Percentiles rank a stretch among this genome's conserved stretches.
Evolutionary conservation across 2,113 vertebrate genomes (phyloP).

Genomic region (Sylvietta virens): DNA sequence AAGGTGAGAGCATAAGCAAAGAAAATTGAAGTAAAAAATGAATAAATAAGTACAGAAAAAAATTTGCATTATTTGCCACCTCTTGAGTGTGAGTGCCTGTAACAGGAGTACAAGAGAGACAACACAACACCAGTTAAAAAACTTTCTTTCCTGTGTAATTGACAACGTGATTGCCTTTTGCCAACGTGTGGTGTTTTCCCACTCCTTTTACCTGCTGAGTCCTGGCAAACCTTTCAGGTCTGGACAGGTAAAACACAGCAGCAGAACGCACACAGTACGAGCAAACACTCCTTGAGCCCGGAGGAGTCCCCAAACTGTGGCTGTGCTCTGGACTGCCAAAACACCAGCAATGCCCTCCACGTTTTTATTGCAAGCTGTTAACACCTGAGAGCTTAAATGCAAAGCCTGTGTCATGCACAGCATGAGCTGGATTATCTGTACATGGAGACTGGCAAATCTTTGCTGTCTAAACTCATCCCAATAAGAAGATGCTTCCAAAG

Average conservation of each 20-base stretch:
- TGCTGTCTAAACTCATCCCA: not conserved
- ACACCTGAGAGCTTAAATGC: not conserved
- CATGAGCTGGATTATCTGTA: not conserved
- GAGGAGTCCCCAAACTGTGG: not conserved
- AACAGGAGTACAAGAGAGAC: not conserved
- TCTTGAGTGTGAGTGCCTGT: not conserved
- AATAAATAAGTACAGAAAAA: not conserved
- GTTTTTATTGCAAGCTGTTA: not conserved
- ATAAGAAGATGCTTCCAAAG: not conserved
- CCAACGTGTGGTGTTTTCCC: not conserved
- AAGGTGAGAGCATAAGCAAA: conserved; percentile 14
- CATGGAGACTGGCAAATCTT: not conserved
- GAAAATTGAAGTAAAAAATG: not conserved
- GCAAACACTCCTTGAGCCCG: accelerated
- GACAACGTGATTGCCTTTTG: not conserved
- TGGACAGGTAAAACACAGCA: not conserved
- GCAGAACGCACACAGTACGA: accelerated
- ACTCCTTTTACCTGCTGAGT: not conserved
- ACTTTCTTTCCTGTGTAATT: not conserved
- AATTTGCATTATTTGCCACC: not conserved
- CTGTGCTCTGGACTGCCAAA: not conserved
- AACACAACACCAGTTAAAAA: not conserved
- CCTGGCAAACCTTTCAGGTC: not conserved
- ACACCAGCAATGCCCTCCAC: not conserved
- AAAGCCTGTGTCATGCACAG: not conserved